Evolutionary conservation across 2,888 invertebrate species (phyloP), one percentile per base, ranked within the genome.

Genomic region (Vanessa cardui): DNA sequence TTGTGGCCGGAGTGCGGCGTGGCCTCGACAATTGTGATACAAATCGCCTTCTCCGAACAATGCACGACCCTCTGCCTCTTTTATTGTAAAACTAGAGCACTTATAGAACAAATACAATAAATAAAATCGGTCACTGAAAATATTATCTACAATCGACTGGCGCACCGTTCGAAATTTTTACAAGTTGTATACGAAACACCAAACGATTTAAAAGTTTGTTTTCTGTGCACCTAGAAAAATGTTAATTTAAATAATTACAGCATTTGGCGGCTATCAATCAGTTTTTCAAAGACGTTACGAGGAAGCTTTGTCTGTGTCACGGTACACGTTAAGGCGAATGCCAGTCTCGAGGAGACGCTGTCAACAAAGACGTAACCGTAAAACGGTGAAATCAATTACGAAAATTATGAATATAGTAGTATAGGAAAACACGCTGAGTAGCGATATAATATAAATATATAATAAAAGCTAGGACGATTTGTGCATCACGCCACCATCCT

Each of bases 31-130:
- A 59, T 59, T 63, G 67, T 21, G 63, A 68, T 64, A 64, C 39
- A 54, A 56, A 68, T 68, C 60, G 44, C 60, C 60, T 64, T 46
- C 60, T 44, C 46, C 21, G 56, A 60, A 68, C 68, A 68, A 68
- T 64, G 60, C 54, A 16, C 56, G 60, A 68, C 68, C 64, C 47
- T 63, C 56, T 68, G 68, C 64, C 68, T 59, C 45, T 64, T 64
- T 59, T 64, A 68, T 68, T 60, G 46, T 60, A 64, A 59, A 68
- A 68, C 64, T 64, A 54, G 68, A 68, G 49, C 60, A 68, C 60
- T 68, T 54, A 46, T 56, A 49, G 47, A 54, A 54, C 21, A 46
- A 56, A 49, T 61, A 64, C 21, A 56, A 39, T 39, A 63, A 62
- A 54, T 18, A 47, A 20, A 15, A n/a, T 33, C 60, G 39, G 63